Conservation (phyloP, 2,888 invertebrate species). For the Corythucha ciliata region DNA sequence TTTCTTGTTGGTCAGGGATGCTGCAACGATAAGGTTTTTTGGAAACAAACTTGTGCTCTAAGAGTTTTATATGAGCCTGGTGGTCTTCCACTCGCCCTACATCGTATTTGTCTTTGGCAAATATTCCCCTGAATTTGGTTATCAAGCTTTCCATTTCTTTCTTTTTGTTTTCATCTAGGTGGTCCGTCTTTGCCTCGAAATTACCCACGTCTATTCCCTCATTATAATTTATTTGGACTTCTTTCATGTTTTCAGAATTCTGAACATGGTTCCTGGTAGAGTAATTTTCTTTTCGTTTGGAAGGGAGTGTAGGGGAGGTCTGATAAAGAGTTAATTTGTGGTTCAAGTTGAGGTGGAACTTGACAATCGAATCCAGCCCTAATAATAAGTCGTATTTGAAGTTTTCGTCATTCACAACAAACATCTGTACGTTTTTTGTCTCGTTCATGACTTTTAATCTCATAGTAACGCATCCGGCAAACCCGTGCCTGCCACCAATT, state of each 20-base stretch:
- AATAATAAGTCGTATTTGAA: too few relatives aligned
- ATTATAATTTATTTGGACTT: constrained; percentile 5
- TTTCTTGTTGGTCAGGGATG: constrained; percentile 24
- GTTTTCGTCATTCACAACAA: too few relatives aligned
- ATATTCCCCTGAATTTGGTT: not conserved
- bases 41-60: constrained; percentile 21
- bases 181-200: constrained; percentile 6
- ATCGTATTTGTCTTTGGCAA: constrained; percentile 24
- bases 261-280: too few relatives aligned
- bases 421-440: too few relatives aligned
- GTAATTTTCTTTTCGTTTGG: too few relatives aligned
- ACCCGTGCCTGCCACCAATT: too few relatives aligned
- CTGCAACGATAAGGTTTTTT: constrained; percentile 26
- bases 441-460: too few relatives aligned
- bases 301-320: too few relatives aligned
- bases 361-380: too few relatives aligned
- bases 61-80: constrained; percentile 18
- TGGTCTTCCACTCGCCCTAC: constrained; percentile 14
- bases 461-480: too few relatives aligned
- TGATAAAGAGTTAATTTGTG: too few relatives aligned
- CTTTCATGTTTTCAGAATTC: not conserved
- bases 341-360: too few relatives aligned
- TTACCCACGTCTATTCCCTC: not conserved
- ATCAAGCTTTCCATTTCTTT: constrained; percentile 1
- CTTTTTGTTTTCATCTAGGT: constrained; percentile 4